phyloP scores from a whole-genome alignment of 2,888 invertebrate genomes.

The Acleris holmiana region DNA sequence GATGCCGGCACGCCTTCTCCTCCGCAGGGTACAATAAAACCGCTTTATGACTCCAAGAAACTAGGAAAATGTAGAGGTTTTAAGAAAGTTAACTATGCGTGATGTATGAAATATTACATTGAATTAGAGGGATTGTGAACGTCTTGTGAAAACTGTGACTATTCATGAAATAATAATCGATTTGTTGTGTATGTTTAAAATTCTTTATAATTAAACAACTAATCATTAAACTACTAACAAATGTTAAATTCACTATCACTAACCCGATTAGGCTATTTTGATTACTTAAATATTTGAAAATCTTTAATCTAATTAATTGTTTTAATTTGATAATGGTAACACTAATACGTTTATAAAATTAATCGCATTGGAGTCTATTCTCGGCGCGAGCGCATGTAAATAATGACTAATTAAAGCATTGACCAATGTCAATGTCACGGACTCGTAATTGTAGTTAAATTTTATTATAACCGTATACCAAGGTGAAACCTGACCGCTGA shows the following conservation, averaged over 20 bases:
- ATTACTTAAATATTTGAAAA: background rate
- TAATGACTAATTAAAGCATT: conserved; percentile 57
- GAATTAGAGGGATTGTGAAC: too few species aligned
- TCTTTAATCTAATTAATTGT: background rate
- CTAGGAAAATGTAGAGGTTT: conserved; percentile 1
- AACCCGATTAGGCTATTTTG: too few species aligned
- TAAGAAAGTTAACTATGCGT: background rate
- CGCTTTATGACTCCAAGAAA: conserved; percentile 3
- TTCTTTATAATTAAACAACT: too few species aligned
- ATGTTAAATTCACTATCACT: too few species aligned
- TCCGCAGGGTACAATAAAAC: conserved; percentile 40
- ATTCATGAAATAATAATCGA: too few species aligned
- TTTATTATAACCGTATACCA: conserved; percentile 20
- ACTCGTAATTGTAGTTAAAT: conserved; percentile 33
- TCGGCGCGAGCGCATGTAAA: conserved; percentile 45
- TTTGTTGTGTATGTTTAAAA: too few species aligned
- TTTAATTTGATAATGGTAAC: conserved; percentile 3
- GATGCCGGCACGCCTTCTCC: conserved; percentile 53
- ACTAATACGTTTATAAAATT: conserved; percentile 8
- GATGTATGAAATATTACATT: too few species aligned
- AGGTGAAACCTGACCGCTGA: conserved; percentile 27
- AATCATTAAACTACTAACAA: too few species aligned
- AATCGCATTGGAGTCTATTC: conserved; percentile 17
- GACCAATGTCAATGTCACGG: conserved; percentile 67
- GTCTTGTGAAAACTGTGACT: too few species aligned